Conservation (phyloP, 2,888 invertebrate species). For the Rhabditophanes sp. region DNA sequence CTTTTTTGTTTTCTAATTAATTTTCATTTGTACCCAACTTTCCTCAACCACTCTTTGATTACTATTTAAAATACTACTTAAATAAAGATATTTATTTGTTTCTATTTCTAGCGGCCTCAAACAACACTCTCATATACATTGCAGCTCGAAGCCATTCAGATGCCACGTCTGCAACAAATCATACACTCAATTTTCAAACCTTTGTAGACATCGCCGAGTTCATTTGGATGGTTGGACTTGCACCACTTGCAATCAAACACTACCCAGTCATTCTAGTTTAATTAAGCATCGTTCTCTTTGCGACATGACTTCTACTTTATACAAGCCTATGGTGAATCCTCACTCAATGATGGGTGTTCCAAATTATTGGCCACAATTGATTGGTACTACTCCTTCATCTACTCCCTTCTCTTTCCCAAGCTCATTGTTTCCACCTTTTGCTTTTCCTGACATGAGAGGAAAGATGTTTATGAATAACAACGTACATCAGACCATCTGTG, state of each 20-base stretch:
- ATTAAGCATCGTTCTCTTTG: slow-evolving; percentile 91
- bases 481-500: too few species aligned
- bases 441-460: background rate
- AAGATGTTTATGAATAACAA: slow-evolving; percentile 1
- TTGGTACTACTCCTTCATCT: too few species aligned
- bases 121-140: slow-evolving; percentile 94
- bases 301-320: slow-evolving; percentile 50
- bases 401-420: too few species aligned
- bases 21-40: background rate
- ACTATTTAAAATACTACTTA: background rate
- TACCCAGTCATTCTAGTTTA: slow-evolving; percentile 73
- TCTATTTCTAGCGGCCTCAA: slow-evolving; percentile 64
- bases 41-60: slow-evolving; percentile 1
- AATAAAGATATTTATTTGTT: background rate
- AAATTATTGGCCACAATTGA: slow-evolving; percentile 8
- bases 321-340: slow-evolving; percentile 16
- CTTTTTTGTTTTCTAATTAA: background rate
- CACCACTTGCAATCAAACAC: slow-evolving; percentile 45
- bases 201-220: slow-evolving; percentile 98
- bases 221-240: slow-evolving; percentile 53
- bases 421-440: slow-evolving; percentile 5
- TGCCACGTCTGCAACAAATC: slow-evolving; percentile 75
- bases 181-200: slow-evolving; percentile 96
- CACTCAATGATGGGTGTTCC: too few species aligned
- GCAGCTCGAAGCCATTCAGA: slow-evolving; percentile 76